A percentile compares a stretch with the other conserved stretches of the same genome.
Conservation (phyloP, 30 jellyfish, hydroid and myxozoan genomes). For the Aurelia aurita region DNA sequence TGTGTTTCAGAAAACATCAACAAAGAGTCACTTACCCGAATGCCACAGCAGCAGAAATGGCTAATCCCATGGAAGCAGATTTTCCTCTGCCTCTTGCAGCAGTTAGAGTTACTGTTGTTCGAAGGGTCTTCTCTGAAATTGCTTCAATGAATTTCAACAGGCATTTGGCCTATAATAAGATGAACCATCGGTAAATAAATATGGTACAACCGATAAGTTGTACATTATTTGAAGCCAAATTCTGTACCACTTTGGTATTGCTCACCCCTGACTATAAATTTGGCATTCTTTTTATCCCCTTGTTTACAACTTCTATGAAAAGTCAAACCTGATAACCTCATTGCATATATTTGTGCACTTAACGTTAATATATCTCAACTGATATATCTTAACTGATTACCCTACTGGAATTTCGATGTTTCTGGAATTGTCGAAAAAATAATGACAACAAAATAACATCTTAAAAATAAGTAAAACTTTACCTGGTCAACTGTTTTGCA, state of each 20-base stretch:
- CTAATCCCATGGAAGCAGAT: slow-evolving; percentile 97
- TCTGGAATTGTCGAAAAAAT: too few species aligned
- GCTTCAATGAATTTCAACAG: slow-evolving; percentile 92
- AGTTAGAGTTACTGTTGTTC: slow-evolving; percentile 92
- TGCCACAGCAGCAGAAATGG: slow-evolving; percentile 96
- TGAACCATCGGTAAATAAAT: background rate
- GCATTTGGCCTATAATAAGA: slow-evolving; percentile 79
- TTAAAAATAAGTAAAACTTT: too few species aligned
- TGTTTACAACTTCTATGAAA: too few species aligned
- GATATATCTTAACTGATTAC: too few species aligned
- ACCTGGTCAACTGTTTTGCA: slow-evolving; percentile 99
- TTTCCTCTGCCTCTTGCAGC: slow-evolving; percentile 99
- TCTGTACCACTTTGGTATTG: too few species aligned
- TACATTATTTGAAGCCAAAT: background rate
- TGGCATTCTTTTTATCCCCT: too few species aligned
- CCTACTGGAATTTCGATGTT: too few species aligned
- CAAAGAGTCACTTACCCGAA: slow-evolving; percentile 71
- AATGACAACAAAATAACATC: too few species aligned
- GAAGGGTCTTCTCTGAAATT: slow-evolving; percentile 89
- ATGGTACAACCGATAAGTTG: background rate
- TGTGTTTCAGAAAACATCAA: background rate
- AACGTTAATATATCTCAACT: too few species aligned
- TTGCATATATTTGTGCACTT: too few species aligned
- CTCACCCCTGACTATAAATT: too few species aligned
- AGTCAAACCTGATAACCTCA: too few species aligned